These are phyloP conservation scores for Drosophila atripex DNA, from an alignment of 2,888 invertebrate genomes.

Conservation along the genomic window DNA sequence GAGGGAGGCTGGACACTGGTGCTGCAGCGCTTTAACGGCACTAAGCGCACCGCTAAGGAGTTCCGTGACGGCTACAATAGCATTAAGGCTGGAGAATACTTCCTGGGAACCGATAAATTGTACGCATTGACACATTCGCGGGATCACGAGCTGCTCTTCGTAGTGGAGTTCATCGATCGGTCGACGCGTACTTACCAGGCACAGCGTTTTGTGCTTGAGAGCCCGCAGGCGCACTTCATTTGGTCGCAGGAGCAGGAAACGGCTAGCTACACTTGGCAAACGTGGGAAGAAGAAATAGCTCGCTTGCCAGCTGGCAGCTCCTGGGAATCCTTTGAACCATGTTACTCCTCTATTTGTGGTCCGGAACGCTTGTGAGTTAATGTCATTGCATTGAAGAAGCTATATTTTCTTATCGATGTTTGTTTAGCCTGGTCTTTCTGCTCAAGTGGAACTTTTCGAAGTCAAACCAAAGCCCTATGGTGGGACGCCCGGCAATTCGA, in stretches of 20 bases:
- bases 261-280: constrained; percentile 14
- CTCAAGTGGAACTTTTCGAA: constrained; percentile 25
- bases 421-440: constrained; percentile 26
- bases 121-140: constrained; percentile 38
- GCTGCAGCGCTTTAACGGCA: constrained; percentile 34
- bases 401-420: background rate
- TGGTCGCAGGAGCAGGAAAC: constrained; percentile 17
- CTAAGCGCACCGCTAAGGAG: constrained; percentile 23
- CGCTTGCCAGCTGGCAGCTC: constrained; percentile 1
- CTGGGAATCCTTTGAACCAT: constrained; percentile 8
- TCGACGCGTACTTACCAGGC: constrained; percentile 13
- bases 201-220: constrained; percentile 18
- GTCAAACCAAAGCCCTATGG: background rate
- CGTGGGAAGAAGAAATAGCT: constrained; percentile 20
- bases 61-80: constrained; percentile 32
- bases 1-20: constrained; percentile 37
- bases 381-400: rapidly evolving
- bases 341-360: constrained; percentile 1
- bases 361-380: constrained; percentile 25
- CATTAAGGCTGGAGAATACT: constrained; percentile 30
- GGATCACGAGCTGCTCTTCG: constrained; percentile 33
- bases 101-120: constrained; percentile 37
- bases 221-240: constrained; percentile 6
- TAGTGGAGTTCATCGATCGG: constrained; percentile 27
- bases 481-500: constrained; percentile 15